Conservation (phyloP, 2,113 vertebrate genomes). For the Cynocephalus volans region DNA sequence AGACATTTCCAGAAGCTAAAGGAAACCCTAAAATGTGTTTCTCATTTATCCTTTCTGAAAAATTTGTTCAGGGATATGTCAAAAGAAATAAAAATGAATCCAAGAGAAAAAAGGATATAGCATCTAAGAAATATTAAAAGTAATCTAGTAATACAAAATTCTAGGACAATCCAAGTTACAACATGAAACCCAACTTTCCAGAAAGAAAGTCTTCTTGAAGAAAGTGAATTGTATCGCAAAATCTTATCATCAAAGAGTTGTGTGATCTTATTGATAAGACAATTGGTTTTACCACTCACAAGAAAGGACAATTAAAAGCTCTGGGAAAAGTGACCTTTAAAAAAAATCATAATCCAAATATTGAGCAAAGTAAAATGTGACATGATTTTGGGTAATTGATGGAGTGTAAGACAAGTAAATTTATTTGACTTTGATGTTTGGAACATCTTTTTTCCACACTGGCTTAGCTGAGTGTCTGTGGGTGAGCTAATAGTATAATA, state of each 20-base stretch:
- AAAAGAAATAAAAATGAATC: conserved; percentile 42
- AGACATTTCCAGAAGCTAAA: conserved; percentile 23
- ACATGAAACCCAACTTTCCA: not conserved
- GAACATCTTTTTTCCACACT: not conserved
- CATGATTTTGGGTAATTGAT: not conserved
- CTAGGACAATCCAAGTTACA: not conserved
- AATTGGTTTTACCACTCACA: not conserved
- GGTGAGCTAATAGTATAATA: no score
- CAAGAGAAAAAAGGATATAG: not conserved
- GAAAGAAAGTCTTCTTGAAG: conserved; percentile 35
- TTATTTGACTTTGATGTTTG: conserved; percentile 30
- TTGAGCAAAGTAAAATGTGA: not conserved
- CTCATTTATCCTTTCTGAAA: not conserved
- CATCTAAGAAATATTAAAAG: conserved; percentile 17
- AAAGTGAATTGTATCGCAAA: not conserved
- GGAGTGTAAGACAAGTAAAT: not conserved
- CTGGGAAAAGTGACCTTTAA: not conserved
- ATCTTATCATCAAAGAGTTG: not conserved
- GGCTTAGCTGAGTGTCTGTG: not conserved
- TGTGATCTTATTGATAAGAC: conserved; percentile 3
- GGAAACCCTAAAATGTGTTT: not conserved
- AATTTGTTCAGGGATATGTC: not conserved
- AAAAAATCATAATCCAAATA: not conserved
- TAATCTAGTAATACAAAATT: conserved; percentile 6
- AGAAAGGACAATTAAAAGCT: not conserved